These are phyloP conservation scores for Malurus splendens DNA, from an alignment of 2,797 vertebrate species.

Conservation along the genomic window DNA sequence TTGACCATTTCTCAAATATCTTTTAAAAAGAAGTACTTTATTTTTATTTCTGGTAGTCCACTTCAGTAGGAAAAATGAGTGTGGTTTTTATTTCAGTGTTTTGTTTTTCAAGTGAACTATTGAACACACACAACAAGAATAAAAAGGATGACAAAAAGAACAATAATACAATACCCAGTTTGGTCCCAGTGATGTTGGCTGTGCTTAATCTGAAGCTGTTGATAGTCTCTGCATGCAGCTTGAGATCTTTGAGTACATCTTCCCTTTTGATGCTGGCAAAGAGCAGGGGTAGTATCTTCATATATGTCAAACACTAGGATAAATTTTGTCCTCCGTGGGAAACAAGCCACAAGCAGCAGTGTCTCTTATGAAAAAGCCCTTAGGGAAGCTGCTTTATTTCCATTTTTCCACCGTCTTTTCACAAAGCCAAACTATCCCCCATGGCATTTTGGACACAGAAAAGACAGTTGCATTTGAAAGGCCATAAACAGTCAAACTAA, in stretches of 20 bases:
- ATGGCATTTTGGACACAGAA: not conserved
- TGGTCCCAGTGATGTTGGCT: not conserved
- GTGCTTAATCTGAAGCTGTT: not conserved
- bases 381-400: not conserved
- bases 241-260: not conserved
- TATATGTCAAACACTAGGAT: not conserved
- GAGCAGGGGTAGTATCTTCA: not conserved
- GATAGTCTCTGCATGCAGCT: not conserved
- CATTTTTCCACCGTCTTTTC: not conserved
- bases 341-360: not conserved
- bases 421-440: not conserved
- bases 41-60: not conserved
- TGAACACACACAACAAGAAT: not conserved
- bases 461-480: not conserved
- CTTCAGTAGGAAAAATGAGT: not conserved
- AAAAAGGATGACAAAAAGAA: not conserved
- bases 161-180: not conserved
- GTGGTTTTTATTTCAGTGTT: not conserved
- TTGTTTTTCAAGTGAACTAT: not conserved
- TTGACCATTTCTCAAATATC: not conserved
- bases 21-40: not conserved
- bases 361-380: not conserved
- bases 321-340: not conserved
- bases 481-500: not conserved
- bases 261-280: not conserved